Percentiles rank a stretch among this genome's conserved stretches.
Conservation (phyloP, 2,113 vertebrate species). For the Ranitomeya variabilis region DNA sequence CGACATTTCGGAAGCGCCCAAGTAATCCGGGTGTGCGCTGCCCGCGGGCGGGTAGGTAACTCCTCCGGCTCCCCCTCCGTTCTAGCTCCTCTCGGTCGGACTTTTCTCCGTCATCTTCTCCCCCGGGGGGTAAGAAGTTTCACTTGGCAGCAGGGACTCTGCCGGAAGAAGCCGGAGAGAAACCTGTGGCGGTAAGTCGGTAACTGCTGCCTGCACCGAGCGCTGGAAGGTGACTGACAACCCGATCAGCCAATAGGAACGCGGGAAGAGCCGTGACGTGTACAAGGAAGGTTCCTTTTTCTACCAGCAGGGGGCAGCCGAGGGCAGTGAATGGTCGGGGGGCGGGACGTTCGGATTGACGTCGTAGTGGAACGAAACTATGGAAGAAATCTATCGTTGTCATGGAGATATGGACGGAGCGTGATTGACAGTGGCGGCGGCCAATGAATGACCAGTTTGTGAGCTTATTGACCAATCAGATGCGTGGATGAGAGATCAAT, state of each 20-base stretch:
- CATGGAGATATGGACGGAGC: not conserved
- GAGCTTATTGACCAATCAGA: not conserved
- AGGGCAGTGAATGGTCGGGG: not conserved
- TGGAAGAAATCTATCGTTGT: not conserved
- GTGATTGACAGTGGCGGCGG: not conserved
- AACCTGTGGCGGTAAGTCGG: constrained; percentile 38
- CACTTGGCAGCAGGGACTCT: not conserved
- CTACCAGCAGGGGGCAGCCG: not conserved
- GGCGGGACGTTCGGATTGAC: not conserved
- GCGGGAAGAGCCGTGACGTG: not conserved
- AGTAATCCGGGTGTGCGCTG: constrained; percentile 25
- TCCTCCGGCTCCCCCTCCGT: constrained; percentile 10
- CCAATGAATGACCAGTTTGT: not conserved
- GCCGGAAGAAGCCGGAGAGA: not conserved
- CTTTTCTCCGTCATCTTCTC: constrained; percentile 24
- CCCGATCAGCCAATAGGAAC: not conserved
- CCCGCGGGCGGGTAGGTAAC: constrained; percentile 22
- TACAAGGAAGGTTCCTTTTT: not conserved
- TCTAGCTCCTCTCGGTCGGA: constrained; percentile 54
- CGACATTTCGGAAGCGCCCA: constrained; percentile 71
- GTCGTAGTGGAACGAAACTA: not conserved
- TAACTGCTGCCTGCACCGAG: constrained; percentile 27
- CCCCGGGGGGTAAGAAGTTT: constrained; percentile 21
- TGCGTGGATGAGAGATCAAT: not conserved
- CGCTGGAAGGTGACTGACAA: constrained; percentile 25